Conservation (phyloP, 2,888 invertebrate genomes). For the Caenorhabditis sp. region DNA sequence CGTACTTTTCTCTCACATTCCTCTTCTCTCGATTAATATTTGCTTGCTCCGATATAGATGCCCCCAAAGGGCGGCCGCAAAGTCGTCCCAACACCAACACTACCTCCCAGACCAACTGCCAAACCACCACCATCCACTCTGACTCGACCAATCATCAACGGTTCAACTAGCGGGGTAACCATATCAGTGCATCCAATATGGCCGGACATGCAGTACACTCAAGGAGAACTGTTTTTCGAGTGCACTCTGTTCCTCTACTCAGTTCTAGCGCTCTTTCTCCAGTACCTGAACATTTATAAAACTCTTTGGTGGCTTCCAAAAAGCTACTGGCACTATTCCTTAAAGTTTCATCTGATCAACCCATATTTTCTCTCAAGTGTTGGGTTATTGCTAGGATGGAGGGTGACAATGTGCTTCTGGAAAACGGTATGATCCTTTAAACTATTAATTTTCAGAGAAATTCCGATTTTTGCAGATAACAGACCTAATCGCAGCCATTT, state of each 20-base stretch:
- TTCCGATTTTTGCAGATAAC: conserved; percentile 42
- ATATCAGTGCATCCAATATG: conserved; percentile 53
- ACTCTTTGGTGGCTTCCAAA: conserved; percentile 97
- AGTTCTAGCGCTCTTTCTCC: conserved; percentile 81
- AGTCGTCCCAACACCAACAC: background rate
- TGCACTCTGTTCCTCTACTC: conserved; percentile 84
- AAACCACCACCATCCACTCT: background rate
- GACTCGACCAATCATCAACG: background rate
- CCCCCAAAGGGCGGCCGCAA: conserved; percentile 1
- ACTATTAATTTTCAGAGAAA: background rate
- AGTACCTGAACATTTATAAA: conserved; percentile 91
- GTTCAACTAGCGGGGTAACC: conserved; percentile 33
- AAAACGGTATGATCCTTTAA: conserved; percentile 73
- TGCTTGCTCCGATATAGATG: conserved; percentile 12
- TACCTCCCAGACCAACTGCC: background rate
- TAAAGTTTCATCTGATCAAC: conserved; percentile 95
- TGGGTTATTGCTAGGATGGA: conserved; percentile 81
- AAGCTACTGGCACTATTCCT: conserved; percentile 84
- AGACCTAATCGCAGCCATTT: conserved; percentile 45
- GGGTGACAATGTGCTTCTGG: conserved; percentile 78
- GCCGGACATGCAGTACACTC: conserved; percentile 53
- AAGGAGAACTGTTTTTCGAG: conserved; percentile 84
- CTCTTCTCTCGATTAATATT: background rate
- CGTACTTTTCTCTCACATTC: background rate
- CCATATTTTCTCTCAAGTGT: conserved; percentile 86